Evolutionary conservation across 2,113 vertebrate species (phyloP), one percentile per base, ranked within the genome.

Genomic region (Heterochromis multidens): DNA sequence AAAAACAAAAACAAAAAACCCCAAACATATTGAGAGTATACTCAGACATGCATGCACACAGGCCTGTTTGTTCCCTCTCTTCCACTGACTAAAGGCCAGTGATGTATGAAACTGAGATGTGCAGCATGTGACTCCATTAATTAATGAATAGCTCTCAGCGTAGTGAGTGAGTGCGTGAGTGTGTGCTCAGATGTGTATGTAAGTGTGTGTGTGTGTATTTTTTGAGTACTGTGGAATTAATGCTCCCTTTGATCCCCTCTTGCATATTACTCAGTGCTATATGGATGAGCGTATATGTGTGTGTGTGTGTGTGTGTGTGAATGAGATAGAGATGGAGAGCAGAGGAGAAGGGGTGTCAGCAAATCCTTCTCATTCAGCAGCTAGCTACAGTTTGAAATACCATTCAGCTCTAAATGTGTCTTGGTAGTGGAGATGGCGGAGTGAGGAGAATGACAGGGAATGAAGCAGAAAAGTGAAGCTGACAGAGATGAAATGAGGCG

Each of bases 341-440:
- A 82, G 77, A 80, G 62, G 57, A 81, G 79, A 84, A 77, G 78
- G 52, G 33, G 77, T 62, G 86, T 87, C 77, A 25, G 86, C 77
- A 62, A 93, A 93, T 90, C 91, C 77, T 76, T 91, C 33, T 90
- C 93, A 93, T 94, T 93, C 93, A 95, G 81, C 81, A 89, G 79
- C 84, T 5, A 77, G 77, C 90, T 86, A 67, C 94, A 76, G 82
- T 90, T 91, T 86, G 85, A 93, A 89, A 81, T 85, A 89, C 87
- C 90, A 91, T 90, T 93, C 90, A 88, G 59, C 62, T 60, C 83
- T 89, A 90, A 91, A 52, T 17, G 49, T 52, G 77, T 60, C 49
- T 78, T 29, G 46, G 40, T 5, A 19, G 31, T 80, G 35, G 23
- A 49, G 63, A 80, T 35, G 81, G 40, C 29, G 8, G 56, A 35